A percentile compares a stretch with the other conserved stretches of the same genome.
Evolutionary conservation across 2,113 vertebrate species (phyloP).

Genomic region (Atrichornis clamosus): DNA sequence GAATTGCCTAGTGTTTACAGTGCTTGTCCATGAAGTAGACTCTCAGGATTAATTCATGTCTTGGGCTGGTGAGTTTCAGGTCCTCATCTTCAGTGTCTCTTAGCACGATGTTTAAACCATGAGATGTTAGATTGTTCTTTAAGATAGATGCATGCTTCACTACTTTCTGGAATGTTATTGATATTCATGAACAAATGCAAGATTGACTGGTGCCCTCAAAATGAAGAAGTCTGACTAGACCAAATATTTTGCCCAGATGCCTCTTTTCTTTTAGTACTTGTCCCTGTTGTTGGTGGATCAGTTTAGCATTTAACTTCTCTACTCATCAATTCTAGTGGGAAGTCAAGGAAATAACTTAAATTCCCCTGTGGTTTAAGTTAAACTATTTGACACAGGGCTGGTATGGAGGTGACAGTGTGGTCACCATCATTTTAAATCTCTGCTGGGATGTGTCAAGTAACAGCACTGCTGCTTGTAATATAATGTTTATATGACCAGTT

Average conservation of each 20-base stretch:
- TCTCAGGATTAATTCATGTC: not conserved
- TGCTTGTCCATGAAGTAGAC: not conserved
- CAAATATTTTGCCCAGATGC: not conserved
- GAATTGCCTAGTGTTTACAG: not conserved
- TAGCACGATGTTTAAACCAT: not conserved
- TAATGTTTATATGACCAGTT: not conserved
- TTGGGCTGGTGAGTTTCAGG: not conserved
- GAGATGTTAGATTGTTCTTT: not conserved
- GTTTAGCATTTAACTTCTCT: not conserved
- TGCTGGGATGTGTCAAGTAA: not conserved
- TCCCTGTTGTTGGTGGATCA: not conserved
- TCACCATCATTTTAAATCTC: not conserved
- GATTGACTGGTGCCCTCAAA: not conserved
- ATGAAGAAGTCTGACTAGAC: not conserved
- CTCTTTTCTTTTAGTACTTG: not conserved
- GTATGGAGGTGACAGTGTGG: not conserved
- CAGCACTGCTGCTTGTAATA: not conserved
- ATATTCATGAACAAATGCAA: not conserved
- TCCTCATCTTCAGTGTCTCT: not conserved
- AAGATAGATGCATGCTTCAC: not conserved
- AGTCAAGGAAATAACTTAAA: not conserved
- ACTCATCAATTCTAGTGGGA: not conserved
- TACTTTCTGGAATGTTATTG: not conserved
- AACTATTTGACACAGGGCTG: not conserved
- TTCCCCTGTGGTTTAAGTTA: not conserved